Evolutionary conservation across 2,888 invertebrate species (phyloP), one percentile per base, ranked within the genome.

Genomic region (Andricus quercusramuli): DNA sequence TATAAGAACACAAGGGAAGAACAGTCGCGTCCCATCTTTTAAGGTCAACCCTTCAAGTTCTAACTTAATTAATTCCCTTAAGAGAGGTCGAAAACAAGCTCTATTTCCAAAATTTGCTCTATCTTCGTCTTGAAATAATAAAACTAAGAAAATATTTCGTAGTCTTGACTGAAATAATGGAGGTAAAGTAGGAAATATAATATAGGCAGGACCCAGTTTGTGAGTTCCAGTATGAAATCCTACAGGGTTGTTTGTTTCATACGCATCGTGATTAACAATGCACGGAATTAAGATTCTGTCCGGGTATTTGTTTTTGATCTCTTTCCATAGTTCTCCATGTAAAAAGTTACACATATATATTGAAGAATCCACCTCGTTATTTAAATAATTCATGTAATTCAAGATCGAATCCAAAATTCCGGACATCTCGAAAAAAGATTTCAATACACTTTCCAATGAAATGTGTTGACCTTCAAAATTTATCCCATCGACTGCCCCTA

Each of bases 251-350:
- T n/a, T n/a, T n/a, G n/a, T n/a, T n/a, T n/a, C n/a, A n/a, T n/a
- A n/a, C n/a, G n/a, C n/a, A n/a, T n/a, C n/a, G n/a, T n/a, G n/a
- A n/a, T n/a, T n/a, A n/a, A n/a, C n/a, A n/a, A n/a, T n/a, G n/a
- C n/a, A n/a, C n/a, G n/a, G n/a, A n/a, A 64, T 68, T 77, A 79
- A 77, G 81, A 70, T 68, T 76, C 80, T 82, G 77, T 78, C 67
- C 15, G 74, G 77, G 66, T 70, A 65, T 56, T 81, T 81, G 47
- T 62, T 11, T 51, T 68, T 77, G 1, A 80, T 22, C n/a, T 78
- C 25, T n/a, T 22, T 5, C 82, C 80, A 80, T 37, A 82, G 77
- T 32, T 77, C 11, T 20, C 82, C 82, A 41, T 82, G 80, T 22
- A 78, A 11, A 13, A 67, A 41, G n/a, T 67, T 67, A 67, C 80